These are phyloP conservation scores for Lytechinus pictus DNA, from an alignment of 35 echinoderm and acorn worm species.

Conservation along the genomic window DNA sequence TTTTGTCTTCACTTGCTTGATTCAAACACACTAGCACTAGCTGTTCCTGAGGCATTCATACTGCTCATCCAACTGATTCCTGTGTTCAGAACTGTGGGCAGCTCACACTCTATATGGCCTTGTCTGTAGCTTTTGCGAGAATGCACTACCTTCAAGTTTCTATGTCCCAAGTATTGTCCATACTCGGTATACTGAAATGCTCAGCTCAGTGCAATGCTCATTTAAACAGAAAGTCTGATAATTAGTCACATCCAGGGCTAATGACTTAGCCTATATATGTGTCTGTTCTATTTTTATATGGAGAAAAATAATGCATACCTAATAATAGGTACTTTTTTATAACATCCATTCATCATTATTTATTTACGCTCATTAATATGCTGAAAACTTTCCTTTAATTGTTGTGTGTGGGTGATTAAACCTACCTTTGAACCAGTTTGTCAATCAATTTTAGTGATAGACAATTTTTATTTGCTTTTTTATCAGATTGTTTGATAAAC, in stretches of 20 bases:
- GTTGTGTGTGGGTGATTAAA: neutral
- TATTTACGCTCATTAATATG: neutral
- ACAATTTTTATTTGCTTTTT: no score
- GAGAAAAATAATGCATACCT: neutral
- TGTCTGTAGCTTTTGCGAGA: no score
- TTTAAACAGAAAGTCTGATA: neutral
- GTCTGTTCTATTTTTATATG: neutral
- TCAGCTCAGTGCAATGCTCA: neutral
- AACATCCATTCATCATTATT: neutral
- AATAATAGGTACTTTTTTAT: neutral
- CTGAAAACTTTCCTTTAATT: neutral
- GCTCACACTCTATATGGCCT: no score
- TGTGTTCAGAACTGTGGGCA: no score
- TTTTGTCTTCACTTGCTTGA: neutral
- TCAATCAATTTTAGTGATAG: neutral
- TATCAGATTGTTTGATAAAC: neutral
- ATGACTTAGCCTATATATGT: neutral
- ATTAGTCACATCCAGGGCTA: neutral
- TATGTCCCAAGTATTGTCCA: neutral
- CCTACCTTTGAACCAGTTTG: neutral
- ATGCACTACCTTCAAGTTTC: no score
- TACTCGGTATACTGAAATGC: neutral
- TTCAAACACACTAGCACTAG: neutral
- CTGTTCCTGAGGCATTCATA: no score
- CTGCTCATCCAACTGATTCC: no score